Evolutionary conservation across 1,140 invertebrate genomes (phyloP).

Genomic region (Eueides isabella): DNA sequence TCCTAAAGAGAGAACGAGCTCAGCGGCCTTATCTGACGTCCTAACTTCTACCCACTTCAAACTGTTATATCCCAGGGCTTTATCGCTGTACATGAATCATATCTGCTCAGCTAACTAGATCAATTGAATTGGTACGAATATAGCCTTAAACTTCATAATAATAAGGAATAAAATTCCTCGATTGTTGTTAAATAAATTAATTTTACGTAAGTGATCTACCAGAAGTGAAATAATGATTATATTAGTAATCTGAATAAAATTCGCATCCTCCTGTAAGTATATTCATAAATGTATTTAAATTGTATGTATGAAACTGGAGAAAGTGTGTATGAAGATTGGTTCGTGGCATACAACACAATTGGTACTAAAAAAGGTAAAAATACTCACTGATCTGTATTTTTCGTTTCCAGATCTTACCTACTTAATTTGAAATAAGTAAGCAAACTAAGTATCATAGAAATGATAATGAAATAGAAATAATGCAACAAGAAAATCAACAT

Average conservation of each 20-base stretch:
- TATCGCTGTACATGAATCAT: constrained; percentile 16
- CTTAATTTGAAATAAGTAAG: no score
- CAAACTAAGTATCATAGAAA: no score
- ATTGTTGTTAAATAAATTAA: background rate
- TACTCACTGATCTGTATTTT: no score
- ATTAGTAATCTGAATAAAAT: background rate
- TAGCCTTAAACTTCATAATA: background rate
- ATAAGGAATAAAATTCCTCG: background rate
- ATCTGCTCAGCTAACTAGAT: background rate
- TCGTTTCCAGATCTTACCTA: no score
- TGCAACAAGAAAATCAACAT: background rate
- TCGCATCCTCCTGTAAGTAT: background rate
- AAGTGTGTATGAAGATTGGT: no score
- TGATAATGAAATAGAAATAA: no score
- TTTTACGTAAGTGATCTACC: background rate
- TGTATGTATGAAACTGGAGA: no score
- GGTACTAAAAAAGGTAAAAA: no score
- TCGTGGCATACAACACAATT: no score
- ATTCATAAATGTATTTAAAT: no score
- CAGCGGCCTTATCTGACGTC: constrained; percentile 25
- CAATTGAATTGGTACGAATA: background rate
- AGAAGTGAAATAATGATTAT: background rate
- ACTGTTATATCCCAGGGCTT: constrained; percentile 25
- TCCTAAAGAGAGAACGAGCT: constrained; percentile 20
- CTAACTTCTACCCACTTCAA: constrained; percentile 26